A percentile compares a stretch with the other conserved stretches of the same genome.
These are phyloP conservation scores for Euleptes europaea DNA, from an alignment of 2,113 vertebrate genomes.

Conservation along the genomic window DNA sequence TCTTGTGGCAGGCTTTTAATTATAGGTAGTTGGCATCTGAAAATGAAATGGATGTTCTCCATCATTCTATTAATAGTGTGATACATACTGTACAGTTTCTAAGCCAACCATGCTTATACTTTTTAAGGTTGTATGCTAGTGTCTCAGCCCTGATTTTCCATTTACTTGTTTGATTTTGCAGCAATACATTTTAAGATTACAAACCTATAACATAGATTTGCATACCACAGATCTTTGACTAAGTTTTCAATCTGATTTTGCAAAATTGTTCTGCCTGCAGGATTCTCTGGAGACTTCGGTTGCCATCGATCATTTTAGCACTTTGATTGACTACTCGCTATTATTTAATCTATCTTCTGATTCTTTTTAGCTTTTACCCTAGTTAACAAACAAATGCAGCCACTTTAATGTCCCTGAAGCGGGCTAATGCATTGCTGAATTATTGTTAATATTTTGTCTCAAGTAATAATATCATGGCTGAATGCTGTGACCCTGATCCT, in stretches of 20 bases:
- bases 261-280: constrained; percentile 48
- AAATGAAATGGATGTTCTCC: neutral
- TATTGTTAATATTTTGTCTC: constrained; percentile 33
- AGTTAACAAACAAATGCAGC: constrained; percentile 33
- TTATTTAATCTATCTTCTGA: constrained; percentile 57
- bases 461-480: neutral
- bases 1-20: neutral
- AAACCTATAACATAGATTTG: constrained; percentile 39
- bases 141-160: neutral
- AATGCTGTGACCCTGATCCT: neutral
- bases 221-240: constrained; percentile 48
- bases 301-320: constrained; percentile 60
- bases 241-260: constrained; percentile 54
- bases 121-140: neutral
- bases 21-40: neutral
- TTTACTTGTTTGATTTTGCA: constrained; percentile 18
- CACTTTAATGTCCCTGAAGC: constrained; percentile 25
- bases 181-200: constrained; percentile 43
- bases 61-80: neutral
- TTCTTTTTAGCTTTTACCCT: constrained; percentile 43
- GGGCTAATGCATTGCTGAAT: constrained; percentile 40
- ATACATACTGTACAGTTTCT: neutral
- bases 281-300: constrained; percentile 52
- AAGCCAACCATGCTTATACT: constrained; percentile 6
- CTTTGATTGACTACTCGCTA: constrained; percentile 48